A percentile compares a stretch with the other conserved stretches of the same genome.
phyloP scores from a whole-genome alignment of 2,113 vertebrate species.

The Campylomormyrus tamandua region DNA sequence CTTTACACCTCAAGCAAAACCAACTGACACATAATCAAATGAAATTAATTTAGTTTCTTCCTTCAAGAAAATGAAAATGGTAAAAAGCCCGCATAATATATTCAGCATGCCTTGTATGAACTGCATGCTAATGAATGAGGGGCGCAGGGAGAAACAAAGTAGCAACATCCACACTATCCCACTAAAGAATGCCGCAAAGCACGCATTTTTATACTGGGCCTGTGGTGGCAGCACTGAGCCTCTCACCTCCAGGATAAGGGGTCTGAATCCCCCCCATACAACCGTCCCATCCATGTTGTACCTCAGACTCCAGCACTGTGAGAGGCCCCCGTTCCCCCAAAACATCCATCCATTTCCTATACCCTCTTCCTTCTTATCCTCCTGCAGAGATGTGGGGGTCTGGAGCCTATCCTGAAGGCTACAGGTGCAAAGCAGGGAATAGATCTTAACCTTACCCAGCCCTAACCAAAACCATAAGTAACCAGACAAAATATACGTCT shows the following conservation, averaged over 20 bases:
- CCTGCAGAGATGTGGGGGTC: neutral
- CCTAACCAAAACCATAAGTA: too few species aligned
- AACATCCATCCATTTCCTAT: neutral
- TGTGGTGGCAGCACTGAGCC: neutral
- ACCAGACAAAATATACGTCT: too few species aligned
- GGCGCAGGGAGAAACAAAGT: neutral
- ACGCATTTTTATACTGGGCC: neutral
- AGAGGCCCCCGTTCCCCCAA: neutral
- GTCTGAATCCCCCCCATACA: neutral
- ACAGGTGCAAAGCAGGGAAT: neutral
- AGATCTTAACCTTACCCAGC: neutral
- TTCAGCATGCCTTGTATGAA: neutral
- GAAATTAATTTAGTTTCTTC: neutral
- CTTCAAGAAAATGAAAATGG: neutral
- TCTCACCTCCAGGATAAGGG: neutral
- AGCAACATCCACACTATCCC: neutral
- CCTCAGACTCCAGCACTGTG: neutral
- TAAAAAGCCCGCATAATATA: neutral
- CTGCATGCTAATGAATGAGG: neutral
- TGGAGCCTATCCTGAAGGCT: neutral
- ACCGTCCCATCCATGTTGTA: neutral
- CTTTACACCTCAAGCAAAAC: neutral
- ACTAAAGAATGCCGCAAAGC: neutral
- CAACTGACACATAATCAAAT: neutral
- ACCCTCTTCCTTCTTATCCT: neutral